phyloP scores from a whole-genome alignment of 2,797 vertebrate genomes.

The Gallinago nigripennis region DNA sequence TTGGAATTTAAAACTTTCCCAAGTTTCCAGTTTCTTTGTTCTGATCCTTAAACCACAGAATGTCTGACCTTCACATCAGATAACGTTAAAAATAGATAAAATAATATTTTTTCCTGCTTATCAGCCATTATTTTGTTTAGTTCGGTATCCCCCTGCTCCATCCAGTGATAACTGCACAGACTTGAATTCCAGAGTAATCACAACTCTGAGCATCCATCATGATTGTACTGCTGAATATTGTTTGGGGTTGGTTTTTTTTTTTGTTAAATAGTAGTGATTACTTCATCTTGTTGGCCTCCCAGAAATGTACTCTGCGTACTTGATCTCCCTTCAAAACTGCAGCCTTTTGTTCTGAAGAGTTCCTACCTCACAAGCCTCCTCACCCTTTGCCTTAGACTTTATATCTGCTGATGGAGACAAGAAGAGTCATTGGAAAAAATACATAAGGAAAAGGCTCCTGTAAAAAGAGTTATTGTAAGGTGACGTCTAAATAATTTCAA shows the following conservation, averaged over 20 bases:
- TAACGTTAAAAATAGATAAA: conserved; percentile 23
- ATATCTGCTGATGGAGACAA: too few species aligned
- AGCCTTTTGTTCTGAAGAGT: background rate
- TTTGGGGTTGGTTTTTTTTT: background rate
- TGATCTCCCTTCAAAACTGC: background rate
- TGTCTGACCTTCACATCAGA: background rate
- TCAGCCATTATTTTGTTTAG: background rate
- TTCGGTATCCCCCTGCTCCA: background rate
- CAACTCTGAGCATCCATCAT: background rate
- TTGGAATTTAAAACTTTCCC: background rate
- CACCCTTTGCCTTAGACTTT: background rate
- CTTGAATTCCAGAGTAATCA: conserved; percentile 5
- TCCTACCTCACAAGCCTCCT: background rate
- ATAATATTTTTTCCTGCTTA: background rate
- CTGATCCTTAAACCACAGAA: background rate
- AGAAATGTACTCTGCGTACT: background rate
- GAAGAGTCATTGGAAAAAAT: background rate
- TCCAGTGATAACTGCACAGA: background rate
- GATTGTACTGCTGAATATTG: background rate
- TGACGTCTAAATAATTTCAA: background rate
- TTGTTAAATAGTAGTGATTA: background rate
- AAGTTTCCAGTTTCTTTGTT: background rate
- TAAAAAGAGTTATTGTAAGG: background rate
- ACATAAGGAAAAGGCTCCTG: background rate
- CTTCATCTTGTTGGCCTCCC: background rate